Conservation (phyloP, 2,888 invertebrate genomes). For the Heliconius charithonia region DNA sequence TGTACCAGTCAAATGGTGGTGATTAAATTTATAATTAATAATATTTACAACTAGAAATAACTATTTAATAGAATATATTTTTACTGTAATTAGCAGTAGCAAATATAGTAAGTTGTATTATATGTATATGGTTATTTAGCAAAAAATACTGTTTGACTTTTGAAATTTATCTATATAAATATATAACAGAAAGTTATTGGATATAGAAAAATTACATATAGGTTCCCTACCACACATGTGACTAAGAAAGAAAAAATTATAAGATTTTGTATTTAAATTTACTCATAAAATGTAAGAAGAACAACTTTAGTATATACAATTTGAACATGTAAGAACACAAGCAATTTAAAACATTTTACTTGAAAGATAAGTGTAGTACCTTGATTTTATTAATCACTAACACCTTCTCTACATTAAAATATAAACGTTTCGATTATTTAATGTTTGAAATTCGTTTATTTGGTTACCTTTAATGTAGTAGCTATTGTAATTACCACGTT, state of each 20-base stretch:
- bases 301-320: too few species aligned
- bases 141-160: slow-evolving; percentile 23
- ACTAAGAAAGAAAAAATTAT: too few species aligned
- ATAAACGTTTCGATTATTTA: slow-evolving; percentile 13
- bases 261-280: too few species aligned
- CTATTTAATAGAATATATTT: slow-evolving; percentile 40
- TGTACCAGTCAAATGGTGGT: slow-evolving; percentile 53
- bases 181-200: too few species aligned
- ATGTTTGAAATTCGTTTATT: slow-evolving; percentile 25
- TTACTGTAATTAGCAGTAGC: slow-evolving; percentile 36
- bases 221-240: too few species aligned
- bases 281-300: too few species aligned
- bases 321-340: too few species aligned
- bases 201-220: too few species aligned
- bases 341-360: background rate
- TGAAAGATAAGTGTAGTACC: background rate
- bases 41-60: slow-evolving; percentile 42
- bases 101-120: slow-evolving; percentile 19
- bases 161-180: too few species aligned
- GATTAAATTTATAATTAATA: slow-evolving; percentile 49
- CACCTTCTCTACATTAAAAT: background rate
- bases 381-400: background rate
- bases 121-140: slow-evolving; percentile 16
- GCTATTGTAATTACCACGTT: slow-evolving; percentile 40
- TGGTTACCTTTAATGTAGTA: slow-evolving; percentile 36